Evolutionary conservation across 1,140 invertebrate genomes (phyloP).

Genomic region (Radopholus similis): DNA sequence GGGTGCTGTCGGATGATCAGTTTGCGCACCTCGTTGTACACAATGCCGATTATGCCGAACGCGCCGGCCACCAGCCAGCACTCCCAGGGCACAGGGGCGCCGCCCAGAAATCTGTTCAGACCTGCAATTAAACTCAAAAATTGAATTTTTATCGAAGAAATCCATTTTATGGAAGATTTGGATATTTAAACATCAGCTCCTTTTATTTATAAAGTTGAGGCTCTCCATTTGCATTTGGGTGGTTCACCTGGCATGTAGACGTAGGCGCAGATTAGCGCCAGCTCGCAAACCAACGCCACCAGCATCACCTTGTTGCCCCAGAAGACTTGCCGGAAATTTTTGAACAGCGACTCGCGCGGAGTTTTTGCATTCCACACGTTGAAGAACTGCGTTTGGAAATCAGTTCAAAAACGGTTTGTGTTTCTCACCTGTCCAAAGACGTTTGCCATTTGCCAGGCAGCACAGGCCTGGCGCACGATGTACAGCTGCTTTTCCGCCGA

Average conservation of each 20-base stretch:
- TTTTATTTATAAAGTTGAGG: too few species aligned
- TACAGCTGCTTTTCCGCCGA: slow-evolving; percentile 34
- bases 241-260: slow-evolving; percentile 41
- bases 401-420: too few species aligned
- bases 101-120: slow-evolving; percentile 34
- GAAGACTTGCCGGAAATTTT: slow-evolving; percentile 37
- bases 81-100: slow-evolving; percentile 34
- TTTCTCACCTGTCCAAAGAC: slow-evolving; percentile 53
- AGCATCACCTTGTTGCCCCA: slow-evolving; percentile 30
- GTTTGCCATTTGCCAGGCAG: slow-evolving; percentile 52
- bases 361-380: slow-evolving; percentile 41
- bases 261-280: slow-evolving; percentile 28
- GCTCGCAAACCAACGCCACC: slow-evolving; percentile 30
- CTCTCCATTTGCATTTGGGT: too few species aligned
- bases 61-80: slow-evolving; percentile 39
- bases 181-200: slow-evolving; percentile 1
- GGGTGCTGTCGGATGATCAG: slow-evolving; percentile 24
- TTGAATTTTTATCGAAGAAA: too few species aligned
- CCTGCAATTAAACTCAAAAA: too few species aligned
- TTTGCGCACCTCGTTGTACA: slow-evolving; percentile 42
- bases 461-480: slow-evolving; percentile 35
- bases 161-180: too few species aligned
- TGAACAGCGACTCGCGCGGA: slow-evolving; percentile 31
- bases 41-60: slow-evolving; percentile 32
- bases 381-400: too few species aligned